Evolutionary conservation across 2,888 invertebrate genomes (phyloP).

Genomic region (Agonopterix subpropinquella): DNA sequence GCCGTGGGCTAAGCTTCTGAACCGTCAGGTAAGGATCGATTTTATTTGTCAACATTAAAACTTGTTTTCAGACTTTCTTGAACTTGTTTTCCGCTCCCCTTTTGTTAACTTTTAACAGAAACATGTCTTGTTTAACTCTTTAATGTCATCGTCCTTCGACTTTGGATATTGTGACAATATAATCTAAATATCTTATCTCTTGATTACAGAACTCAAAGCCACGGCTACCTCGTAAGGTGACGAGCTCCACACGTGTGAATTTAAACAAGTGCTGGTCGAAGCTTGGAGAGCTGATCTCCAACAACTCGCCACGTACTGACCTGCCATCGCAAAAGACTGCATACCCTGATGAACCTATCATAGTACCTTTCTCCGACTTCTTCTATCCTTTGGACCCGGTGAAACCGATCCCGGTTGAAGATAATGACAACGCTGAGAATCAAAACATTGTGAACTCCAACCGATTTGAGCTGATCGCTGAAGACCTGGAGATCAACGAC

Average conservation of each 20-base stretch:
- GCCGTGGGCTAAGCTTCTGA: constrained; percentile 74
- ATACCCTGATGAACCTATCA: constrained; percentile 56
- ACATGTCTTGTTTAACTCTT: not conserved
- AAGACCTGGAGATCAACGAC: constrained; percentile 66
- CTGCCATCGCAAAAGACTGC: constrained; percentile 69
- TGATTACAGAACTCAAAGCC: constrained; percentile 74
- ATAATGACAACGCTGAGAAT: constrained; percentile 63
- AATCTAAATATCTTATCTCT: constrained; percentile 26
- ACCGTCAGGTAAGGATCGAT: constrained; percentile 68
- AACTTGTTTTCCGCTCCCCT: no score
- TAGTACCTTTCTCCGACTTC: constrained; percentile 58
- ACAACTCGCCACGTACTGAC: constrained; percentile 57
- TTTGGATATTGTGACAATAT: not conserved
- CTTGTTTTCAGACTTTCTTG: not conserved
- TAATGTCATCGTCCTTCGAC: no score
- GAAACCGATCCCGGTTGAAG: constrained; percentile 56
- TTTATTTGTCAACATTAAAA: not conserved
- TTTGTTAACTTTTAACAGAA: not conserved
- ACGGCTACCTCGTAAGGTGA: constrained; percentile 73
- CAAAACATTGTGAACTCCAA: constrained; percentile 58
- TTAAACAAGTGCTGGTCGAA: constrained; percentile 80
- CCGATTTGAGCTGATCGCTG: constrained; percentile 56
- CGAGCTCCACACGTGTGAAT: constrained; percentile 76
- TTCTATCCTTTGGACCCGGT: constrained; percentile 60
- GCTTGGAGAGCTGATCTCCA: constrained; percentile 75